Evolutionary conservation across 2,113 vertebrate species (phyloP).

Genomic region (Bos indicus): DNA sequence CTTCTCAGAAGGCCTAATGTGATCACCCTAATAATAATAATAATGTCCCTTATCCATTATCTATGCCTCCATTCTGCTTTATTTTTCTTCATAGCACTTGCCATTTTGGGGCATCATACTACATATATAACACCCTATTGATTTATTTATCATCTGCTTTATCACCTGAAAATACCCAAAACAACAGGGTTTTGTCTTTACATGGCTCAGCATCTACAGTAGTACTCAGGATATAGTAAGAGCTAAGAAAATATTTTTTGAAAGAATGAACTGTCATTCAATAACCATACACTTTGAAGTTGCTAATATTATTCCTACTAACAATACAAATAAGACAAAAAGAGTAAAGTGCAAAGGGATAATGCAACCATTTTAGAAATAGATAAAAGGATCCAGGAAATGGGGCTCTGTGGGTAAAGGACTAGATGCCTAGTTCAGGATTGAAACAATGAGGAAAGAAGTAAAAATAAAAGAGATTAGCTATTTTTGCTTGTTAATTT

Average conservation of each 20-base stretch:
- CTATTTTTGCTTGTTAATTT: background rate
- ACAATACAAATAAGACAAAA: background rate
- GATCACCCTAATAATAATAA: background rate
- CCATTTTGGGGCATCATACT: background rate
- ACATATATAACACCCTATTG: background rate
- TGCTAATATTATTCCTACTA: background rate
- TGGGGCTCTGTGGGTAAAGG: background rate
- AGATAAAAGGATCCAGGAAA: background rate
- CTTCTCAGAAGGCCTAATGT: background rate
- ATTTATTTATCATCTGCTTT: background rate
- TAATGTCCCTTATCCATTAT: background rate
- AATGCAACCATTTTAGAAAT: background rate
- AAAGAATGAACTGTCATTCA: slow-evolving; percentile 27
- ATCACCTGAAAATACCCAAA: background rate
- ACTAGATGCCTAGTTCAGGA: background rate
- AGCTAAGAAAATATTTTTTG: background rate
- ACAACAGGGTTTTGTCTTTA: background rate
- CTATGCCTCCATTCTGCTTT: background rate
- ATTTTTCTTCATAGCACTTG: background rate
- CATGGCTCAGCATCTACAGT: background rate
- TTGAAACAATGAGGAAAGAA: background rate
- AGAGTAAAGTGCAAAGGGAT: background rate
- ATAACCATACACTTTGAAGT: background rate
- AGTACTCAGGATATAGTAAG: background rate
- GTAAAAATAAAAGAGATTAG: background rate